Percentiles rank a stretch among this genome's conserved stretches.
These are phyloP conservation scores for Monodelphis domestica DNA, from an alignment of 2,797 vertebrate species.

Conservation along the genomic window DNA sequence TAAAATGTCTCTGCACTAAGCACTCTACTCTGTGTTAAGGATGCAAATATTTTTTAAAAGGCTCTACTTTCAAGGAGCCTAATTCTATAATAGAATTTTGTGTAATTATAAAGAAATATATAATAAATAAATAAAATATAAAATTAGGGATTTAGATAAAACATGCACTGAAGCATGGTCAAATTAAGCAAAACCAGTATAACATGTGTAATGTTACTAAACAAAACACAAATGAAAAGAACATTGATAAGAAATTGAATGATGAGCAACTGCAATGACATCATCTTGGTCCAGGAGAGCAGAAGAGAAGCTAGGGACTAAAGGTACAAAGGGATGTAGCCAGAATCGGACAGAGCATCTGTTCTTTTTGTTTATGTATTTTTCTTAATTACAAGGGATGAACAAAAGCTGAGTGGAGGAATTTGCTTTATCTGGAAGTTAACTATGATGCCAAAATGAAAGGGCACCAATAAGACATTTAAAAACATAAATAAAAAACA, in stretches of 20 bases:
- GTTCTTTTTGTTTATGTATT: background rate
- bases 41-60: too few species aligned
- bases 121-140: too few species aligned
- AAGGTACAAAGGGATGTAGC: background rate
- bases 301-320: background rate
- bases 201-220: background rate
- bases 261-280: background rate
- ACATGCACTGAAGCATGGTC: background rate
- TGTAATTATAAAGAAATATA: too few species aligned
- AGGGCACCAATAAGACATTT: background rate
- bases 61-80: background rate
- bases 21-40: too few species aligned
- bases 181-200: background rate
- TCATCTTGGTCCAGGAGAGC: background rate
- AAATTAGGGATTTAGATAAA: background rate
- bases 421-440: background rate
- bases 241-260: background rate
- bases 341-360: background rate
- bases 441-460: background rate
- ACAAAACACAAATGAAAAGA: background rate
- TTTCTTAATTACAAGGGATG: background rate
- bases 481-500: background rate
- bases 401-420: background rate
- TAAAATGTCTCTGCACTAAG: too few species aligned
- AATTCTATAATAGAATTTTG: background rate